These are phyloP conservation scores for Aldabrachelys gigantea DNA, from an alignment of 2,113 vertebrate species.

Conservation along the genomic window DNA sequence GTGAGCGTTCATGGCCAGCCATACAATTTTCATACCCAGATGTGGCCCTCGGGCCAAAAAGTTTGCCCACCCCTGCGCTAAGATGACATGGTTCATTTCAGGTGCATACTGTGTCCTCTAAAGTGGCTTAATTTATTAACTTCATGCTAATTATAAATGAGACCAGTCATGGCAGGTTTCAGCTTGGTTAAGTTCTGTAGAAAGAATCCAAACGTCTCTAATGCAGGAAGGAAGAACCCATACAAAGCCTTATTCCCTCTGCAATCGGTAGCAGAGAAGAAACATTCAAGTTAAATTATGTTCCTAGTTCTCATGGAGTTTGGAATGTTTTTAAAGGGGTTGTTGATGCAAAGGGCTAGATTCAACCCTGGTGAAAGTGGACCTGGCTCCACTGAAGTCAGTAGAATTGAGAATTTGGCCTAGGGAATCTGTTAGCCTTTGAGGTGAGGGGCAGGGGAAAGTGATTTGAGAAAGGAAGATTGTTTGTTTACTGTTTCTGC, in stretches of 20 bases:
- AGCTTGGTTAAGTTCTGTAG: slow-evolving; percentile 20
- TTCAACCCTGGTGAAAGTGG: neutral
- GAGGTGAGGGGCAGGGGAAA: neutral
- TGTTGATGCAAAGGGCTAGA: neutral
- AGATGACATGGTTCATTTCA: neutral
- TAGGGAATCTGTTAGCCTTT: neutral
- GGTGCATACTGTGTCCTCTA: neutral
- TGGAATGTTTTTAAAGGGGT: neutral
- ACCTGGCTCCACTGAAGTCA: neutral
- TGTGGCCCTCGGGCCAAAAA: too few species aligned
- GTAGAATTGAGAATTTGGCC: neutral
- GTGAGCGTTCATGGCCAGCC: too few species aligned
- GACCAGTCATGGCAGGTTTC: neutral
- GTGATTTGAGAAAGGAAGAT: neutral
- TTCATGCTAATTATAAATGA: slow-evolving; percentile 44
- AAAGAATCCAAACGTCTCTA: neutral
- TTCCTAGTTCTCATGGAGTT: neutral
- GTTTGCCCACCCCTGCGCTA: neutral
- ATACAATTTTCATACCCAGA: too few species aligned
- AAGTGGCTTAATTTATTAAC: slow-evolving; percentile 23
- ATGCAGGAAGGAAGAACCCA: neutral
- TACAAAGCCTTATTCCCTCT: slow-evolving; percentile 15
- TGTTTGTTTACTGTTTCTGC: neutral
- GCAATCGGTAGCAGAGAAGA: neutral
- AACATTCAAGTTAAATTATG: neutral